phyloP scores from a whole-genome alignment of 2,888 invertebrate species.

The Drosophila sordidapex region DNA sequence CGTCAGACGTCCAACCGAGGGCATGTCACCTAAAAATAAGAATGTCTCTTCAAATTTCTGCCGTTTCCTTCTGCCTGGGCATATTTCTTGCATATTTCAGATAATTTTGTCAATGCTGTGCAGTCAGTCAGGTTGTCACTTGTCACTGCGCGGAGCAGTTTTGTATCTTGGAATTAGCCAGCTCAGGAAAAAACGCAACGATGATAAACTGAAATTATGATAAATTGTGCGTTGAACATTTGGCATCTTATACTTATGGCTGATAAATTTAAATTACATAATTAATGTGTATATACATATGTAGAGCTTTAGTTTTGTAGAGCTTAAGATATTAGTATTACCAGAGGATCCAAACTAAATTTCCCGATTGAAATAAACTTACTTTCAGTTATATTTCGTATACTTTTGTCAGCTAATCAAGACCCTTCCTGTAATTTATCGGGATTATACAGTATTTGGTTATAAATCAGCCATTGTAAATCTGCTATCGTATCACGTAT shows the following conservation, averaged over 20 bases:
- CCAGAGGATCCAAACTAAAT: not conserved
- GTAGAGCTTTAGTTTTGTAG: not conserved
- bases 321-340: not conserved
- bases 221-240: conserved; percentile 36
- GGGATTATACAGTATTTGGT: not conserved
- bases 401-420: not conserved
- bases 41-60: conserved; percentile 75
- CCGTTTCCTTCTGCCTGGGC: conserved; percentile 47
- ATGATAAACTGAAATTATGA: conserved; percentile 49
- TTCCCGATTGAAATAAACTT: not conserved
- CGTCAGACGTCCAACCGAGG: conserved; percentile 81
- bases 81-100: conserved; percentile 82
- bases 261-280: conserved; percentile 13
- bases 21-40: conserved; percentile 84
- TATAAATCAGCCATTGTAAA: not conserved
- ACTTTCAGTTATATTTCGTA: not conserved
- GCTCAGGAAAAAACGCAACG: conserved; percentile 54
- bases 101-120: conserved; percentile 84
- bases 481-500: not conserved
- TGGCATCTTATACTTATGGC: not conserved
- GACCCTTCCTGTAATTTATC: not conserved
- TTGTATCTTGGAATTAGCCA: conserved; percentile 78
- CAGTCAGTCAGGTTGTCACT: conserved; percentile 83
- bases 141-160: conserved; percentile 71
- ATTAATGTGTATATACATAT: not conserved